These are phyloP conservation scores for Bombus pascuorum DNA, from an alignment of 1,140 invertebrate species.

Conservation along the genomic window DNA sequence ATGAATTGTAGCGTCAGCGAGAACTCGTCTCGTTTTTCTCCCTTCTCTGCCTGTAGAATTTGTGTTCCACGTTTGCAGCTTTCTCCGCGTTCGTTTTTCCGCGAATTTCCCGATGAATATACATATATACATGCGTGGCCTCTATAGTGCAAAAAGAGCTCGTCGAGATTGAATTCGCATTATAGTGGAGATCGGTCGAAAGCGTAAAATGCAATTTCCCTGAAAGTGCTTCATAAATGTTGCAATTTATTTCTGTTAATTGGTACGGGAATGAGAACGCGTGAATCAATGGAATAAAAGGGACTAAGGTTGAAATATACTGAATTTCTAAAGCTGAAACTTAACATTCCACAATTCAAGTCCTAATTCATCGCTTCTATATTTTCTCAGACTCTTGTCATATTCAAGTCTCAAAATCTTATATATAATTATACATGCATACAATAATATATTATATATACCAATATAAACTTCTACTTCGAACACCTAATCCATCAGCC, in stretches of 20 bases:
- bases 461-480: too few relatives aligned
- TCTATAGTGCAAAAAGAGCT: background rate
- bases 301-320: background rate
- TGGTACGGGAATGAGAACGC: background rate
- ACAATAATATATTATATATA: too few relatives aligned
- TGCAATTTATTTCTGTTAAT: background rate
- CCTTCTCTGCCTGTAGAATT: background rate
- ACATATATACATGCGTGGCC: background rate
- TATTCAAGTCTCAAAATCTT: too few relatives aligned
- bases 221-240: background rate
- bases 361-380: too few relatives aligned
- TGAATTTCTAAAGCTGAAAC: too few relatives aligned
- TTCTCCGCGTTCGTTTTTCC: background rate
- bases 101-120: background rate
- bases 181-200: background rate
- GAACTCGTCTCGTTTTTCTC: background rate
- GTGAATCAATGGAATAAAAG: background rate
- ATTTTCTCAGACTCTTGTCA: too few relatives aligned
- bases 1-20: slow-evolving; percentile 25
- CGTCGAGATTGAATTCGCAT: slow-evolving; percentile 16
- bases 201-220: background rate
- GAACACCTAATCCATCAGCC: too few relatives aligned
- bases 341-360: too few relatives aligned
- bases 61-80: background rate
- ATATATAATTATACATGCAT: too few relatives aligned